Evolutionary conservation across 1,140 invertebrate genomes (phyloP).

Genomic region (Drosophila neocordata): DNA sequence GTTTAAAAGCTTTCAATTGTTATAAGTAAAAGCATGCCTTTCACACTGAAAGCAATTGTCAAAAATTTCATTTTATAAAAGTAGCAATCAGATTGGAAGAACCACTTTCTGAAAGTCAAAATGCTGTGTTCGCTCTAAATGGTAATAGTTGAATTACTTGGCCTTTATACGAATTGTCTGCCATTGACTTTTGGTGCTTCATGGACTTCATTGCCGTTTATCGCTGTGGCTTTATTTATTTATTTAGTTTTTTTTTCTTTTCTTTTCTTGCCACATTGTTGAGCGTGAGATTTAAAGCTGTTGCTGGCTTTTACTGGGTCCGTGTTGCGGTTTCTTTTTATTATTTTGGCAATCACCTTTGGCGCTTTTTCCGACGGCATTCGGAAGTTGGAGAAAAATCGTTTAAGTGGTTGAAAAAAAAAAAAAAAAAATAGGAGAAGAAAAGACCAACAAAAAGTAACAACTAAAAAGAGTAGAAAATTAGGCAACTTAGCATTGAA

Average conservation of each 20-base stretch:
- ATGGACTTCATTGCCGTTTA: slow-evolving; percentile 18
- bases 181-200: slow-evolving; percentile 28
- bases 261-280: slow-evolving; percentile 51
- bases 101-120: neutral
- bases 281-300: slow-evolving; percentile 49
- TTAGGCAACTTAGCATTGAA: slow-evolving; percentile 37
- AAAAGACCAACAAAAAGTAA: neutral
- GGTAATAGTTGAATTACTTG: slow-evolving; percentile 10
- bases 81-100: neutral
- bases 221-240: neutral
- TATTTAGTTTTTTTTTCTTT: neutral
- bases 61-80: neutral
- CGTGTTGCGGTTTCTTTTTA: slow-evolving; percentile 37
- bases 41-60: too few relatives aligned
- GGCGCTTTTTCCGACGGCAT: slow-evolving; percentile 35
- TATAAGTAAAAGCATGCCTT: too few relatives aligned
- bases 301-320: slow-evolving; percentile 24
- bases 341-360: slow-evolving; percentile 37
- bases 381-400: slow-evolving; percentile 57
- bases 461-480: neutral
- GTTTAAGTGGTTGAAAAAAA: slow-evolving; percentile 29
- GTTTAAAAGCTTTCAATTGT: too few relatives aligned
- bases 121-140: neutral
- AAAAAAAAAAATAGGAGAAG: too few relatives aligned
- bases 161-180: slow-evolving; percentile 17